Percentiles rank a stretch among this genome's conserved stretches.
These are phyloP conservation scores for Delichon dasypus DNA, from an alignment of 2,797 vertebrate species.

Conservation along the genomic window DNA sequence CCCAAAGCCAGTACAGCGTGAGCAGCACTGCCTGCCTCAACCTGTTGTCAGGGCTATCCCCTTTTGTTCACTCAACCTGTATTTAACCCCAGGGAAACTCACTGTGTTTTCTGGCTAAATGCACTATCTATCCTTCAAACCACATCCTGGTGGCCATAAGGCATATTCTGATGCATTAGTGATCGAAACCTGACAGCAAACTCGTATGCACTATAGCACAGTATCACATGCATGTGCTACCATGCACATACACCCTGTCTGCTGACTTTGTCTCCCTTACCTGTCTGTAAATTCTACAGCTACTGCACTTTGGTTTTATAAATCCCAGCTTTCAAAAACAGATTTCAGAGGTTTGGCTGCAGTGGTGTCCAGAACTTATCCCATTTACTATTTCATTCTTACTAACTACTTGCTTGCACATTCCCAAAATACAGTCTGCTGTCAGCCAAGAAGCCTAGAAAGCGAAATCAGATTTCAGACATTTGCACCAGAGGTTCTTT, in stretches of 20 bases:
- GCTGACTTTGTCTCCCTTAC: background rate
- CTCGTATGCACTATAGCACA: background rate
- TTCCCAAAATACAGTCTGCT: slow-evolving; percentile 13
- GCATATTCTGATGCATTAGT: background rate
- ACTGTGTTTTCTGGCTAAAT: background rate
- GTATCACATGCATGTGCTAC: background rate
- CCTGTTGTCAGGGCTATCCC: background rate
- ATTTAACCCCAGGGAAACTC: background rate
- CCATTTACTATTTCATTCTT: background rate
- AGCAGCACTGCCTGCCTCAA: background rate
- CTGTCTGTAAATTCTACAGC: background rate
- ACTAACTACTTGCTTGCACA: slow-evolving; percentile 7
- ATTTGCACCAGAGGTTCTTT: slow-evolving; percentile 48
- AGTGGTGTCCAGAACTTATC: background rate
- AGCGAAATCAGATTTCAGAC: slow-evolving; percentile 47
- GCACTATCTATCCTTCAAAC: background rate
- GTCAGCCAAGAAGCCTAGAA: slow-evolving; percentile 57
- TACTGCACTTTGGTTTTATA: background rate
- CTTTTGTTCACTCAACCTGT: background rate
- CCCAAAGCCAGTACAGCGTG: background rate
- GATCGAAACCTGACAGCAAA: background rate
- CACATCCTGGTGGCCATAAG: background rate
- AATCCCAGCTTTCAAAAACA: background rate
- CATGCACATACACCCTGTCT: too few relatives aligned
- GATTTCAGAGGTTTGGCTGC: background rate